A percentile compares a stretch with the other conserved stretches of the same genome.
These are phyloP conservation scores for Fringilla coelebs DNA, from an alignment of 2,797 vertebrate genomes.

Conservation along the genomic window DNA sequence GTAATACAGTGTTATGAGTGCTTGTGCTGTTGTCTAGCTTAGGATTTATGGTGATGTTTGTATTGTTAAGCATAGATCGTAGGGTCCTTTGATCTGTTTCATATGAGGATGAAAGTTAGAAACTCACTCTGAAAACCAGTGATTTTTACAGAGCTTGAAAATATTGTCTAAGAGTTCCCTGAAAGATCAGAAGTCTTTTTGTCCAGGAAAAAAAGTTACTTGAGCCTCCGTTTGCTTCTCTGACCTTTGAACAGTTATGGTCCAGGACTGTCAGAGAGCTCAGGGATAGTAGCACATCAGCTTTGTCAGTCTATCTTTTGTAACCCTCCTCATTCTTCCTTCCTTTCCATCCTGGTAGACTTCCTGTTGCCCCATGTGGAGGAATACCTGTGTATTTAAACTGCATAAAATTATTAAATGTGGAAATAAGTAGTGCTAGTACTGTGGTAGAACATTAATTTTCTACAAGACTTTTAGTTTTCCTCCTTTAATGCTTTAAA, in stretches of 20 bases:
- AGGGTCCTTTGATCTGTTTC: neutral
- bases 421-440: neutral
- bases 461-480: neutral
- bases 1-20: neutral
- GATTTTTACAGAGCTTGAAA: neutral
- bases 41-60: constrained; percentile 6
- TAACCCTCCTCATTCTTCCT: neutral
- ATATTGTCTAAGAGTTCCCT: neutral
- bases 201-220: neutral
- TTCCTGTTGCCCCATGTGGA: neutral
- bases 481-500: neutral
- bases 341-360: neutral
- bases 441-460: neutral
- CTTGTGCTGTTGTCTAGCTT: constrained; percentile 3
- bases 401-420: neutral
- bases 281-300: neutral
- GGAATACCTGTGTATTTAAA: neutral
- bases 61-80: neutral
- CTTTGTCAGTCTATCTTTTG: neutral
- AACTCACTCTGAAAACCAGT: neutral
- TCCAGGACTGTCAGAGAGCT: neutral
- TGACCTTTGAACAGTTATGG: neutral
- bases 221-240: neutral
- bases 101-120: neutral
- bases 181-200: neutral